These are phyloP conservation scores for Microtus montanus DNA, from an alignment of 2,113 vertebrate genomes.

Conservation along the genomic window DNA sequence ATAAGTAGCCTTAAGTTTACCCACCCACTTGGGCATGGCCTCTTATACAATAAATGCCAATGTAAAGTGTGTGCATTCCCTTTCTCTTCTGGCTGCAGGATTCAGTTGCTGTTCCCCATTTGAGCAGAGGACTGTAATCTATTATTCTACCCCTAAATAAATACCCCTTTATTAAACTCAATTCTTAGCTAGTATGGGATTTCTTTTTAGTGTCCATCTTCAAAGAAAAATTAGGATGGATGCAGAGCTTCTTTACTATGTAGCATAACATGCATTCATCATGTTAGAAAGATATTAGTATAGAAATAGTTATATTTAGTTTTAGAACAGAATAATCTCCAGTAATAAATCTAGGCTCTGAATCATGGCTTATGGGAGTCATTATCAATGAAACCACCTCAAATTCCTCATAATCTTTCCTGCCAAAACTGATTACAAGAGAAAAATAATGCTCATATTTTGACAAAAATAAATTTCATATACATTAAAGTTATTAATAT, in stretches of 20 bases:
- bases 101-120: too few relatives aligned
- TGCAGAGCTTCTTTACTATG: neutral
- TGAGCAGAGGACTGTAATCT: too few relatives aligned
- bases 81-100: too few relatives aligned
- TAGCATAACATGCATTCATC: neutral
- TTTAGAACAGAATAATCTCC: neutral
- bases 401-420: constrained; percentile 7
- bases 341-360: neutral
- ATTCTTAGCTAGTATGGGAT: too few relatives aligned
- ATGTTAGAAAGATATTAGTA: neutral
- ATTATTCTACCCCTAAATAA: too few relatives aligned
- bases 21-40: too few relatives aligned
- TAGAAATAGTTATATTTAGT: neutral
- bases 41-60: too few relatives aligned
- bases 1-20: too few relatives aligned
- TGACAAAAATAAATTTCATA: constrained; percentile 7
- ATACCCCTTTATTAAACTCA: too few relatives aligned
- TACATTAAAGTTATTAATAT: neutral
- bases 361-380: neutral
- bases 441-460: constrained; percentile 13
- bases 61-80: too few relatives aligned
- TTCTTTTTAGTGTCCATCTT: too few relatives aligned
- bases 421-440: neutral
- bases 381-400: neutral
- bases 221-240: neutral